phyloP scores from a whole-genome alignment of 2,797 vertebrate genomes.

The Squalus acanthias region DNA sequence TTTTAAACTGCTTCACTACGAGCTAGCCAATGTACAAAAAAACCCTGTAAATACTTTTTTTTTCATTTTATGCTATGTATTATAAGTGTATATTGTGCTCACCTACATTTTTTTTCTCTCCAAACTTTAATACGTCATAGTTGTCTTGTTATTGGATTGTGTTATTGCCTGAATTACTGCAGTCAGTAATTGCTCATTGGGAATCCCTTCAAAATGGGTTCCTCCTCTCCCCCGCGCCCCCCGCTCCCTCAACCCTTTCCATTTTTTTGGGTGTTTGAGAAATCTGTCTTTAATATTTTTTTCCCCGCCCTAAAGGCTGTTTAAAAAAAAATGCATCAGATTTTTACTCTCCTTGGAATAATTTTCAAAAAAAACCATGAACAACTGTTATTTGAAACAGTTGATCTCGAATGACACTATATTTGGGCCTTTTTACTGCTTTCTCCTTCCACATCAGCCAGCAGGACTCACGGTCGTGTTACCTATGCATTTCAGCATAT shows the following conservation, averaged over 20 bases:
- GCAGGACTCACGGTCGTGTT: constrained; percentile 53
- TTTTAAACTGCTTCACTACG: constrained; percentile 57
- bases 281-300: constrained; percentile 55
- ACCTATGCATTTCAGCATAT: constrained; percentile 58
- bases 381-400: neutral
- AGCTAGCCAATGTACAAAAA: constrained; percentile 76
- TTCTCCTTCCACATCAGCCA: constrained; percentile 44
- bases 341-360: constrained; percentile 40
- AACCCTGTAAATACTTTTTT: constrained; percentile 78
- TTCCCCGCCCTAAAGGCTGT: constrained; percentile 62
- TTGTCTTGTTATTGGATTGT: constrained; percentile 71
- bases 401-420: constrained; percentile 20
- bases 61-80: constrained; percentile 75
- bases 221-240: constrained; percentile 50
- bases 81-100: constrained; percentile 84
- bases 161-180: constrained; percentile 67
- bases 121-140: constrained; percentile 72
- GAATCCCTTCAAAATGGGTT: constrained; percentile 64
- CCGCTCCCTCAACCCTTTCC: constrained; percentile 46
- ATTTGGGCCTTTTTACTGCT: constrained; percentile 34
- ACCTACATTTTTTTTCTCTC: constrained; percentile 48
- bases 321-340: constrained; percentile 58
- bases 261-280: constrained; percentile 52
- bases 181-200: constrained; percentile 60
- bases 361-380: neutral